Conservation (phyloP, 2,888 invertebrate genomes). For the Cephus nigrinus region DNA sequence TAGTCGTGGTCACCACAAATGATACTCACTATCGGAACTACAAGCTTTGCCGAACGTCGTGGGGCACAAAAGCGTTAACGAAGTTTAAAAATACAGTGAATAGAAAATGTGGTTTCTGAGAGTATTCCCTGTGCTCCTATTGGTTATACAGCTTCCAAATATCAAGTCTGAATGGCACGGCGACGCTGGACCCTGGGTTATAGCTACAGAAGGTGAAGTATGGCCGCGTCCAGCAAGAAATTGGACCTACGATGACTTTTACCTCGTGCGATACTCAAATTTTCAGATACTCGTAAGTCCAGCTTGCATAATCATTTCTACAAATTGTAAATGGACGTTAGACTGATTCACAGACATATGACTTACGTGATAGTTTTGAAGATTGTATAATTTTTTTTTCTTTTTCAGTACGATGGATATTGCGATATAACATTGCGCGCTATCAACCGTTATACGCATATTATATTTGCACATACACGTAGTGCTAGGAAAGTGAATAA, state of each 20-base stretch:
- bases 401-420: neutral
- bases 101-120: neutral
- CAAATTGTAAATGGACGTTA: neutral
- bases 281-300: constrained; percentile 69
- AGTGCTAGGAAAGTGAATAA: neutral
- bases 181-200: constrained; percentile 68
- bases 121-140: neutral
- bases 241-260: constrained; percentile 59
- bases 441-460: neutral
- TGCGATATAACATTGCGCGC: neutral
- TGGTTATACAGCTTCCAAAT: constrained; percentile 4
- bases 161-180: constrained; percentile 40
- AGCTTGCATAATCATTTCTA: neutral
- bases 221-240: constrained; percentile 76
- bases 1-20: neutral
- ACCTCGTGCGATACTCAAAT: constrained; percentile 65
- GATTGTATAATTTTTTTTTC: neutral
- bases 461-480: neutral
- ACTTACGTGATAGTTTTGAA: neutral
- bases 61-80: neutral
- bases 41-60: neutral
- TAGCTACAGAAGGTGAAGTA: constrained; percentile 73
- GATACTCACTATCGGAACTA: neutral
- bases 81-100: neutral
- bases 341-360: neutral